Base-by-base conservation (phyloP, 37 sponge, comb jelly and placozoan genomes). In the Halichondria panicea region DNA sequence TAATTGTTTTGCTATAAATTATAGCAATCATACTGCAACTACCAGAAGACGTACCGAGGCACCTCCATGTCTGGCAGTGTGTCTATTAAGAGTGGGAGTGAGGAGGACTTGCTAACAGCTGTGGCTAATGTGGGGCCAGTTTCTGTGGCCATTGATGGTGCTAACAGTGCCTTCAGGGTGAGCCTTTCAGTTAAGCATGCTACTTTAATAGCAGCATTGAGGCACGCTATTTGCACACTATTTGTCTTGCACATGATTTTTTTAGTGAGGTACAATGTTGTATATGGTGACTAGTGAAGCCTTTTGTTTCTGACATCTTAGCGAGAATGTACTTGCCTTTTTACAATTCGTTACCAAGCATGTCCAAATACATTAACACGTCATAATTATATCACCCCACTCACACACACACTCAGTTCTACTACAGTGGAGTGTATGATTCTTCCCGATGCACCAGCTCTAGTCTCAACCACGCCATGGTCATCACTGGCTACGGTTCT, bases 91-190 rank as follows among this genome's bases (percentile, higher is more conserved):
- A 63, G 34, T 55, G 87, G 94, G 19, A 79, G 59, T 75, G 95
- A 94, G 73, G 59, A 32, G 15, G 78, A 44, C 35, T 79, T 94
- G 12, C 69, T 80, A 59, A 58, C 37, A 15, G 92, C 95, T 32
- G 93, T 94, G 38, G 95, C 95, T 64, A 91, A 84, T 38, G 85
- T 83, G 18, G 95, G 95, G 43, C 95, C 95, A 6, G 75, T 94
- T 6, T 83, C 95, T 58, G 95, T 94, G 33, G 88, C 89, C 27
- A 72, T 94, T 52, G 95, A 94, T 85, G 95, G 85, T 8, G 36
- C 30, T 63, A 72, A 68, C 24, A 82, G 19, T 54, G 93, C 93
- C 5, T 94, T 94, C 68, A 87, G 89, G 66, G 84, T 89, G 48
- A 70, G 77, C 43, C 6, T 30, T 6, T 7, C 68, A 37, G 9